Evolutionary conservation across 2,888 invertebrate genomes (phyloP), one percentile per base, ranked within the genome.

Genomic region (Lasioglossum figueresi): DNA sequence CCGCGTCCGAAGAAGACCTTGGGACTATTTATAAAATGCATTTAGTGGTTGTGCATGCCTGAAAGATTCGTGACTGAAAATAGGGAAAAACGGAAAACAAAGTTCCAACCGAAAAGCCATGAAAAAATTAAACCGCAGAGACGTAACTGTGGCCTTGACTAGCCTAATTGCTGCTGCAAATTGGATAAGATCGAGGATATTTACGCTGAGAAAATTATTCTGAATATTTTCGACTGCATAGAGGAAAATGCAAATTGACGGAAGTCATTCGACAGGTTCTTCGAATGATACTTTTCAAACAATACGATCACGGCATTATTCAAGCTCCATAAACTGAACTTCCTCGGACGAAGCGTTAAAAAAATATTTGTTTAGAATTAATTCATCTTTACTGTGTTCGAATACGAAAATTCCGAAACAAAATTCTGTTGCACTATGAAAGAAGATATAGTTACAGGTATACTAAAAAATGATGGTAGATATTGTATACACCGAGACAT

Each of bases 141-240:
- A 76, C 66, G 76, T 76, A 68, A 76, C 45, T 16, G 31, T 34
- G 48, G n/a, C 78, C 78, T 84, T 84, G 48, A 34, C 14, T 78
- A 27, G 27, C 19, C 45, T 73, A 66, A 83, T 76, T 68, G 14
- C 19, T 1, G 5, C 52, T 34, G 45, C 48, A 59, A 59, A 78
- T 48, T 83, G 31, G 23, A n/a, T 59, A 45, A 68, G 76, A 74
- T 84, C 27, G 59, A 6, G 19, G 16, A 37, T 10, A 19, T 73
- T 73, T 83, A 52, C 40, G 72, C 66, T 76, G 31, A 66, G 45
- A 23, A 37, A 83, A 52, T 23, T 34, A 19, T 12, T n/a, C 70
- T 48, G 31, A 34, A 34, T 34, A 52, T 43, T 23, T 34, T 0
- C 56, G 19, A 34, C 12, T 74, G 56, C 66, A 14, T 68, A 83